Conservation (phyloP, 2,888 invertebrate genomes). For the Andrena trimmerana region DNA sequence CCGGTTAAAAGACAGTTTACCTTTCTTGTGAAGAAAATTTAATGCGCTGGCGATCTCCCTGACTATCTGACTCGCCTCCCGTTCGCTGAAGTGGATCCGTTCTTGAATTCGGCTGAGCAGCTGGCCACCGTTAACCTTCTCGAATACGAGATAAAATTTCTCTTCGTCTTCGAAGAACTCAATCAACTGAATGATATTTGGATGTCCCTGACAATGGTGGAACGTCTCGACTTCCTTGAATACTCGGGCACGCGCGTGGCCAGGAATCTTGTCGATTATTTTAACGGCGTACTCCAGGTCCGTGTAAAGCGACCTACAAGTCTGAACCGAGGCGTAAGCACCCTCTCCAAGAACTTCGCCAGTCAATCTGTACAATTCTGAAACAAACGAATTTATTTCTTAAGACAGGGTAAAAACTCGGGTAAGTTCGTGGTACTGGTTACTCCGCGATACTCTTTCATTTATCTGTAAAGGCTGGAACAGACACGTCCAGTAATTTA, state of each 20-base stretch:
- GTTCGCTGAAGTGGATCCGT: slow-evolving; percentile 96
- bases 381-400: slow-evolving; percentile 65
- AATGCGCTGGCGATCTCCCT: slow-evolving; percentile 97
- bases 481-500: too few species aligned
- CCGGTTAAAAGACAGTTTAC: slow-evolving; percentile 79
- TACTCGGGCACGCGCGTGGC: slow-evolving; percentile 96
- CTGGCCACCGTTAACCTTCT: slow-evolving; percentile 98
- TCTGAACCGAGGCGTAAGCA: slow-evolving; percentile 98
- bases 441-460: too few species aligned
- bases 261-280: slow-evolving; percentile 97
- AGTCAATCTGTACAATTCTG: slow-evolving; percentile 97
- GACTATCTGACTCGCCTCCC: slow-evolving; percentile 97
- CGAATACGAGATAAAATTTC: slow-evolving; percentile 98
- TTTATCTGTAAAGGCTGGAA: too few species aligned
- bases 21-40: slow-evolving; percentile 97
- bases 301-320: slow-evolving; percentile 96
- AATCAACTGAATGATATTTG: slow-evolving; percentile 98
- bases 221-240: slow-evolving; percentile 99
- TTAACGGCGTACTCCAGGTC: slow-evolving; percentile 98
- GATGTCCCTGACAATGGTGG: slow-evolving; percentile 98
- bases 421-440: too few species aligned
- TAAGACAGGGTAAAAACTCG: too few species aligned
- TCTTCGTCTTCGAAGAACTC: slow-evolving; percentile 99
- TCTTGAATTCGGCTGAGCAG: slow-evolving; percentile 97
- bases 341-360: slow-evolving; percentile 98